A percentile compares a stretch with the other conserved stretches of the same genome.
Conservation (phyloP, 1,140 invertebrate species). For the Holcopasites calliopsidis region DNA sequence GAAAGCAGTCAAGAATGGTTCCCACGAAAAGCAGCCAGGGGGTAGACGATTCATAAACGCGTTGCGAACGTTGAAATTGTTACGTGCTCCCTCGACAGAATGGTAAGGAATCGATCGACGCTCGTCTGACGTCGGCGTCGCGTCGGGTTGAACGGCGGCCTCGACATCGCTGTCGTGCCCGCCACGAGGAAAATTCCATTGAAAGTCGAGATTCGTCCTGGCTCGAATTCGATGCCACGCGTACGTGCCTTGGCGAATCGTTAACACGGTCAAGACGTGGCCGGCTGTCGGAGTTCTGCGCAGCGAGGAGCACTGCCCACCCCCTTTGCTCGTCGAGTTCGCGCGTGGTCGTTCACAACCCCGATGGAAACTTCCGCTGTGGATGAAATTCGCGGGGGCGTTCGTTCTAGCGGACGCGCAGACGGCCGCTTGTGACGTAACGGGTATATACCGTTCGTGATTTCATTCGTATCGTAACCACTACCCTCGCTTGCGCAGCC, state of each 20-base stretch:
- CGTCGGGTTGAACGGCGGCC: slow-evolving; percentile 3
- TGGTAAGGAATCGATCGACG: slow-evolving; percentile 60
- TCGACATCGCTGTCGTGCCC: slow-evolving; percentile 15
- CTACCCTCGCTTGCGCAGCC: background rate
- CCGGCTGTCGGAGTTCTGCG: slow-evolving; percentile 8
- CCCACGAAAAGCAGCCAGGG: too few relatives aligned
- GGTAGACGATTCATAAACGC: too few relatives aligned
- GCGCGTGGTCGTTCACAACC: background rate
- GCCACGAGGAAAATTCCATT: slow-evolving; percentile 56
- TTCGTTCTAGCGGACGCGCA: slow-evolving; percentile 16
- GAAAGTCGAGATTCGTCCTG: slow-evolving; percentile 25
- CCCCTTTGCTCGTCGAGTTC: background rate
- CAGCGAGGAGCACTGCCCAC: background rate
- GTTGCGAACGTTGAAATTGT: slow-evolving; percentile 11
- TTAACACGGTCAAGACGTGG: background rate
- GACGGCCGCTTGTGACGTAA: slow-evolving; percentile 32
- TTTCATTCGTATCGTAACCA: slow-evolving; percentile 3
- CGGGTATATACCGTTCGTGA: slow-evolving; percentile 1
- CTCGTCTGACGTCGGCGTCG: slow-evolving; percentile 45
- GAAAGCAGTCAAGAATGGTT: too few relatives aligned
- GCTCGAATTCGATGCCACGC: slow-evolving; percentile 12
- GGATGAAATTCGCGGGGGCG: slow-evolving; percentile 29
- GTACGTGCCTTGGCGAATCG: slow-evolving; percentile 1
- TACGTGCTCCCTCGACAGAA: slow-evolving; percentile 40
- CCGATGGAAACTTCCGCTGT: slow-evolving; percentile 29